Evolutionary conservation across 2,888 invertebrate species (phyloP).

Genomic region (Machimus rusticus): DNA sequence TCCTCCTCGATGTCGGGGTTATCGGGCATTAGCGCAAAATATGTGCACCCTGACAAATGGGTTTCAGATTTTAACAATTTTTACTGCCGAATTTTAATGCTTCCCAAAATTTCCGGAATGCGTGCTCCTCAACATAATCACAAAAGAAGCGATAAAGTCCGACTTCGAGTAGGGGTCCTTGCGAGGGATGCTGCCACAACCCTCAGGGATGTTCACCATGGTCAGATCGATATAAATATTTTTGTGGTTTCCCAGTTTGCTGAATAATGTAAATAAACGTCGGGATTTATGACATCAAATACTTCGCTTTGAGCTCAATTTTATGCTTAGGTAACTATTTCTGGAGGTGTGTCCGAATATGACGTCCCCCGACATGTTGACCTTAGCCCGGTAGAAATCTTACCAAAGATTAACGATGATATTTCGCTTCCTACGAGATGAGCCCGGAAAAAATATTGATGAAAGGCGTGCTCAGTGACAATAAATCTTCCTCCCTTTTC

Average conservation of each 20-base stretch:
- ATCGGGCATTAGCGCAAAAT: neutral
- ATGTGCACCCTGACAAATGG: neutral
- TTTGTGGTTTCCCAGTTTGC: neutral
- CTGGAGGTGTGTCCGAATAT: slow-evolving; percentile 23
- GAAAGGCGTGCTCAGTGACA: slow-evolving; percentile 33
- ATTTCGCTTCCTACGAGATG: neutral
- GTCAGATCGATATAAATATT: neutral
- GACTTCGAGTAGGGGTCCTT: neutral
- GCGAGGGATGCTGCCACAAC: neutral
- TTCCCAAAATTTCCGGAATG: neutral
- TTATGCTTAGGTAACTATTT: slow-evolving; percentile 1
- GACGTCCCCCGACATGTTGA: slow-evolving; percentile 33
- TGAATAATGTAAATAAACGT: neutral
- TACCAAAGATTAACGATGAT: slow-evolving; percentile 33
- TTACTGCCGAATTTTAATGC: neutral
- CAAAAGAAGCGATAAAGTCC: neutral
- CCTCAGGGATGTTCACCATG: neutral
- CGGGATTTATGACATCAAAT: slow-evolving; percentile 12
- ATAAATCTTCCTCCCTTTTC: slow-evolving; percentile 38
- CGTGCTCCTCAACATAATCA: neutral
- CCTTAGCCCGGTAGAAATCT: slow-evolving; percentile 25
- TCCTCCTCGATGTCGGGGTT: neutral
- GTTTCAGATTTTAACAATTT: slow-evolving; percentile 12
- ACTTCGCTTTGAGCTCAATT: neutral
- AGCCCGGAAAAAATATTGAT: slow-evolving; percentile 3